Conservation (phyloP, 2,797 vertebrate species). For the Rhinogobio ventralis region DNA sequence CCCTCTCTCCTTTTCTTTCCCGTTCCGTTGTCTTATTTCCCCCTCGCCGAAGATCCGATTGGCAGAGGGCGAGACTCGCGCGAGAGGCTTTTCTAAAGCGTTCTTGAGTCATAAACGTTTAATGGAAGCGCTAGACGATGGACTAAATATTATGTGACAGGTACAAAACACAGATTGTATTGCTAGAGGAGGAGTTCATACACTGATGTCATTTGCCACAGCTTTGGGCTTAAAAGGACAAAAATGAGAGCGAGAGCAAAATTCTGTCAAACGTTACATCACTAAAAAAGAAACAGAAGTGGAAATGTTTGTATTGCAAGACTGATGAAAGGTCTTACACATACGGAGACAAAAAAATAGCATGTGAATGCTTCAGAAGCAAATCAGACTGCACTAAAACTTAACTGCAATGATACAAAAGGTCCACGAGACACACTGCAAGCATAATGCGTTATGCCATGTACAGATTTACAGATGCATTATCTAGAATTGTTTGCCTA, state of each 20-base stretch:
- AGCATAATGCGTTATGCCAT: neutral
- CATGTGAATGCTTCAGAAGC: neutral
- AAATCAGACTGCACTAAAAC: conserved; percentile 1
- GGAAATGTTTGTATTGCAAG: neutral
- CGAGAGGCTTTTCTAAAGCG: too few relatives aligned
- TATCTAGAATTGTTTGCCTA: neutral
- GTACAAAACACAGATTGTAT: neutral
- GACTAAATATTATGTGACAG: neutral
- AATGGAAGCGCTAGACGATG: neutral
- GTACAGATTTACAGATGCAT: neutral
- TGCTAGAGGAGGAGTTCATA: conserved; percentile 20
- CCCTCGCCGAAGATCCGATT: conserved; percentile 50
- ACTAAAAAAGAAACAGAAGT: neutral
- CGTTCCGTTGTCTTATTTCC: conserved; percentile 59
- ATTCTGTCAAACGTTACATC: conserved; percentile 5
- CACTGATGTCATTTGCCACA: neutral
- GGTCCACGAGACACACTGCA: neutral
- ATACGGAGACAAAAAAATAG: neutral
- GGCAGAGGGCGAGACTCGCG: conserved; percentile 52
- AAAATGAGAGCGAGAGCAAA: neutral
- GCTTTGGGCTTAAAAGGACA: conserved; percentile 9
- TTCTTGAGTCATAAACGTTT: neutral
- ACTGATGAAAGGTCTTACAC: neutral
- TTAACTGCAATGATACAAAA: neutral
- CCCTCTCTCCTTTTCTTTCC: conserved; percentile 56